These are phyloP conservation scores for Heliconius aoede DNA, from an alignment of 2,888 invertebrate genomes.

Conservation along the genomic window DNA sequence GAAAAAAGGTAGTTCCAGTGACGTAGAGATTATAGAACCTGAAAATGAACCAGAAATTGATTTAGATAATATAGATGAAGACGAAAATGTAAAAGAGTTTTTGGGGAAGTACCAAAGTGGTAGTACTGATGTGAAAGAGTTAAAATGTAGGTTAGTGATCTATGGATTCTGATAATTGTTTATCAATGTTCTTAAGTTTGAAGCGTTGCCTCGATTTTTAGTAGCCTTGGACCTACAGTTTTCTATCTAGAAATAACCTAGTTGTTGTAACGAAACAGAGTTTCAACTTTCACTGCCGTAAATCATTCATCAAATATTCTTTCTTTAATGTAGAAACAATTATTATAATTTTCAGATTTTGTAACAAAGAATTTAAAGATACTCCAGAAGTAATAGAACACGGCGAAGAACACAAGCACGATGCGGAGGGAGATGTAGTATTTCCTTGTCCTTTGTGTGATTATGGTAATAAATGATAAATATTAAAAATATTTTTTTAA, in stretches of 20 bases:
- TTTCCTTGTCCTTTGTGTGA: slow-evolving; percentile 75
- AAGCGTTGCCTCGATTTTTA: no score
- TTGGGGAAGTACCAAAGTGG: slow-evolving; percentile 70
- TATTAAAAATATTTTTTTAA: neutral
- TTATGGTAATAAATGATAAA: slow-evolving; percentile 61
- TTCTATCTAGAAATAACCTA: no score
- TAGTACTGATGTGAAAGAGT: slow-evolving; percentile 54
- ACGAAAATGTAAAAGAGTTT: slow-evolving; percentile 75
- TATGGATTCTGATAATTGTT: no score
- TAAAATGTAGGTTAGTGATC: slow-evolving; percentile 70
- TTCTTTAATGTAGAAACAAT: neutral
- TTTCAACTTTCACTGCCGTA: neutral
- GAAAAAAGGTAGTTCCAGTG: slow-evolving; percentile 65
- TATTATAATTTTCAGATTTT: slow-evolving; percentile 60
- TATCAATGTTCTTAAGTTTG: no score
- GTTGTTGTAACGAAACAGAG: no score
- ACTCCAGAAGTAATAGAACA: slow-evolving; percentile 64
- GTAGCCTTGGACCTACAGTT: no score
- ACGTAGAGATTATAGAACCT: slow-evolving; percentile 71
- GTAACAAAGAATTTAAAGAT: slow-evolving; percentile 60
- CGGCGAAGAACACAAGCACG: slow-evolving; percentile 70
- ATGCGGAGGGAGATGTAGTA: slow-evolving; percentile 67
- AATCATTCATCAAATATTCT: neutral
- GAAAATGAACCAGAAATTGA: slow-evolving; percentile 67
- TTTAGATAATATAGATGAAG: slow-evolving; percentile 75